These are phyloP conservation scores for Stictonetta naevosa DNA, from an alignment of 2,113 vertebrate species.

Conservation along the genomic window DNA sequence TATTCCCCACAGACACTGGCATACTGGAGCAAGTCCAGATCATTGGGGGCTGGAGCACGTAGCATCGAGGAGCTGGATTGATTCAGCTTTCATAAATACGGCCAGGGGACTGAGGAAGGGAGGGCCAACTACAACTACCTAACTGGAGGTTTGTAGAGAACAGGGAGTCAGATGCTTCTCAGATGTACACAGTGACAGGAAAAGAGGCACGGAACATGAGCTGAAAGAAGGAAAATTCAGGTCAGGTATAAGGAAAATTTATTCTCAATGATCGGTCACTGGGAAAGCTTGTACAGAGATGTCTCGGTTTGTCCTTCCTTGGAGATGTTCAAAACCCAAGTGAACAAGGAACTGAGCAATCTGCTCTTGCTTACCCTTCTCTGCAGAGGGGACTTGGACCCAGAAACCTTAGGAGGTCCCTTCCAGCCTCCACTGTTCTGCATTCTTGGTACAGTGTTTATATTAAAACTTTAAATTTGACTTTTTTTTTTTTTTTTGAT, in stretches of 20 bases:
- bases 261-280: neutral
- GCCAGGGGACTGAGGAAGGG: neutral
- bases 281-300: neutral
- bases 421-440: neutral
- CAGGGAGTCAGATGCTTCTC: neutral
- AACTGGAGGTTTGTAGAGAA: neutral
- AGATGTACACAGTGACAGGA: neutral
- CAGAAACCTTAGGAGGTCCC: neutral
- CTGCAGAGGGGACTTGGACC: neutral
- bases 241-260: neutral
- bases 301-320: accelerated
- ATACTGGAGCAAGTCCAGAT: neutral
- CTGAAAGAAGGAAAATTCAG: neutral
- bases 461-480: neutral
- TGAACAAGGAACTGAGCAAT: neutral
- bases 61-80: neutral
- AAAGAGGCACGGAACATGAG: neutral
- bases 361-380: neutral
- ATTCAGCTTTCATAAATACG: neutral
- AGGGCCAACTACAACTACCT: neutral
- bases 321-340: accelerated
- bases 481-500: neutral
- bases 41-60: neutral
- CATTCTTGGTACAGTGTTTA: neutral
- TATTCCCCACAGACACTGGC: neutral